Conservation (phyloP, 2,797 vertebrate species). For the Micromesistius poutassou region DNA sequence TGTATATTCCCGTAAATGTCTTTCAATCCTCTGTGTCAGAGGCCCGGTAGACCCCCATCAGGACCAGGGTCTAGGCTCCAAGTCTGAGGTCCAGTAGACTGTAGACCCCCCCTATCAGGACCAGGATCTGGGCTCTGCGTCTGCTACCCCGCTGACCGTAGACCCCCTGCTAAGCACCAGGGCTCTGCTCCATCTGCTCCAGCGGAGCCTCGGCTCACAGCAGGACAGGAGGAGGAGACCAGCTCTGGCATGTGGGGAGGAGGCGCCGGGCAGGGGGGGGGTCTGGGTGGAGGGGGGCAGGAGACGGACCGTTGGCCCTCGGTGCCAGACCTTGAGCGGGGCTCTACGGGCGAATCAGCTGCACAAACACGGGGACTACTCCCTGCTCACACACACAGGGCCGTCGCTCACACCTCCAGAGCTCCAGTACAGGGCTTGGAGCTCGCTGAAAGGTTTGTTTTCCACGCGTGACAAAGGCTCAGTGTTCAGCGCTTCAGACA, state of each 20-base stretch:
- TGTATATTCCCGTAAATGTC: neutral
- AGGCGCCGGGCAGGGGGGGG: conserved; percentile 34
- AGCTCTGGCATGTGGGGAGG: conserved; percentile 49
- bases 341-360: conserved; percentile 61
- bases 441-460: conserved; percentile 11
- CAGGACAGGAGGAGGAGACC: conserved; percentile 16
- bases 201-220: conserved; percentile 19
- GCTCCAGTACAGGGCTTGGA: no score
- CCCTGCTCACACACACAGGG: conserved; percentile 8
- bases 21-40: neutral
- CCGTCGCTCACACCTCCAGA: conserved; percentile 12
- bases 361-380: conserved; percentile 49
- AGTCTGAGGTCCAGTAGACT: no score
- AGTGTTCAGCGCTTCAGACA: neutral
- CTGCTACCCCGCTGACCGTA: no score
- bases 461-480: neutral
- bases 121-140: no score
- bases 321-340: conserved; percentile 46
- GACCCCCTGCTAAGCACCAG: no score
- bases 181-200: conserved; percentile 15
- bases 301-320: conserved; percentile 48
- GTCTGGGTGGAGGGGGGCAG: conserved; percentile 7
- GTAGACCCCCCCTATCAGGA: no score
- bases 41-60: no score
- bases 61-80: no score